These are phyloP conservation scores for Gymnoscopelus braueri DNA, from an alignment of 2,797 vertebrate genomes.

Conservation along the genomic window DNA sequence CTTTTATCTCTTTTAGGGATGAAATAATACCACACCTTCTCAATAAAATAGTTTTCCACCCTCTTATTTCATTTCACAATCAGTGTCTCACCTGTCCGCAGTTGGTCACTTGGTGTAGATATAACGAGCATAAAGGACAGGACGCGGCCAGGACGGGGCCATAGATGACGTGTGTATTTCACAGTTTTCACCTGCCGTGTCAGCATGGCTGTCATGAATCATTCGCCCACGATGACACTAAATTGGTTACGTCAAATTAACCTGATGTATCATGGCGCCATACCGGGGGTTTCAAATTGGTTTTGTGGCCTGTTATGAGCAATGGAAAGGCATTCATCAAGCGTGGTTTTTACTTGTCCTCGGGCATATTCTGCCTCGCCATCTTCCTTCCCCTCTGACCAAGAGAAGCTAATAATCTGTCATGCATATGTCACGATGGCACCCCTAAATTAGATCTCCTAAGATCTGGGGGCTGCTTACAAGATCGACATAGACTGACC, in stretches of 20 bases:
- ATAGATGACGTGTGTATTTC: conserved; percentile 64
- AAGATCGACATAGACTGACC: not conserved
- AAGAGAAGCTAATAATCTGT: conserved; percentile 11
- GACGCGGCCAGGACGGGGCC: conserved; percentile 41
- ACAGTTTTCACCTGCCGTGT: conserved; percentile 56
- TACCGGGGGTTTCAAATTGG: conserved; percentile 69
- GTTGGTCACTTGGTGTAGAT: not conserved
- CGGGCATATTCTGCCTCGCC: conserved; percentile 25
- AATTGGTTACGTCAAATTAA: conserved; percentile 81
- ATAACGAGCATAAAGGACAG: conserved; percentile 13
- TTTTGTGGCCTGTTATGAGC: conserved; percentile 70
- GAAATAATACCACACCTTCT: not conserved
- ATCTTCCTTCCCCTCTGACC: conserved; percentile 6
- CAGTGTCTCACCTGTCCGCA: conserved; percentile 24
- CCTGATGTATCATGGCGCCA: conserved; percentile 72
- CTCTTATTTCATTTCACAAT: not conserved
- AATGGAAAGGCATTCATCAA: conserved; percentile 59
- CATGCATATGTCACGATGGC: not conserved
- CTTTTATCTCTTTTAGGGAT: too few species aligned
- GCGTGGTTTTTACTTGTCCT: conserved; percentile 48
- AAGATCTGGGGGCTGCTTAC: not conserved
- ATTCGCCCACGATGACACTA: conserved; percentile 64
- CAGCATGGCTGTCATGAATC: conserved; percentile 62
- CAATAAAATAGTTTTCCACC: not conserved
- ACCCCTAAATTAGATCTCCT: not conserved